phyloP scores from a whole-genome alignment of 2,113 vertebrate species.

The Labeo rohita region DNA sequence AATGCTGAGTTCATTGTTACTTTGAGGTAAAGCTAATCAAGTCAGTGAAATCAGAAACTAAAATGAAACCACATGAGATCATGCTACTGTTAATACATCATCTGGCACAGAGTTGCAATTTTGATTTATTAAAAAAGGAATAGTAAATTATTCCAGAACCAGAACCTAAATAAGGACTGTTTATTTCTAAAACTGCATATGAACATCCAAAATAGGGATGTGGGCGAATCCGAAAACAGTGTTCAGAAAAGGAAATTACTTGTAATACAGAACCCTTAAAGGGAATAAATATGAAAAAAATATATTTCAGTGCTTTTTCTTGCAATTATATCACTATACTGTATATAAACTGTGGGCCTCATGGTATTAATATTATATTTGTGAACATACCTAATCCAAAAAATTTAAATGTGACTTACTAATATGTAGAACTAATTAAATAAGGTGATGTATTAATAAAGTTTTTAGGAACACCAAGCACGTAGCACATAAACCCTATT shows the following conservation, averaged over 20 bases:
- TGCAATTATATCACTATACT: too few species aligned
- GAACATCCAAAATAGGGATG: background rate
- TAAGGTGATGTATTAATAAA: background rate
- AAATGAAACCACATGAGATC: constrained; percentile 15
- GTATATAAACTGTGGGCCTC: too few species aligned
- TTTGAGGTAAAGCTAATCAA: background rate
- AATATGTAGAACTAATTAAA: background rate
- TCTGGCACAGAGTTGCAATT: background rate
- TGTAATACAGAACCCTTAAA: too few species aligned
- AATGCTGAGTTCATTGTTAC: background rate
- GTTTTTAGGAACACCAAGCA: too few species aligned
- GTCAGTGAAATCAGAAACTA: background rate
- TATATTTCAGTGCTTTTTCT: too few species aligned
- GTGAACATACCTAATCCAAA: background rate
- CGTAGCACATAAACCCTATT: too few species aligned
- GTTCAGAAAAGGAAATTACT: too few species aligned
- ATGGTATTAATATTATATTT: too few species aligned
- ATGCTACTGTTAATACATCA: background rate
- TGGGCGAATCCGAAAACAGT: too few species aligned
- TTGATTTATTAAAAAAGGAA: background rate
- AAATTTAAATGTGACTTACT: background rate
- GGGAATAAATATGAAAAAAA: too few species aligned
- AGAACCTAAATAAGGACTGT: background rate
- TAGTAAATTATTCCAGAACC: background rate
- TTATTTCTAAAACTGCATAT: background rate